Percentiles rank a stretch among this genome's conserved stretches.
phyloP scores from a whole-genome alignment of 2,113 vertebrate species.

The Rissa tridactyla region DNA sequence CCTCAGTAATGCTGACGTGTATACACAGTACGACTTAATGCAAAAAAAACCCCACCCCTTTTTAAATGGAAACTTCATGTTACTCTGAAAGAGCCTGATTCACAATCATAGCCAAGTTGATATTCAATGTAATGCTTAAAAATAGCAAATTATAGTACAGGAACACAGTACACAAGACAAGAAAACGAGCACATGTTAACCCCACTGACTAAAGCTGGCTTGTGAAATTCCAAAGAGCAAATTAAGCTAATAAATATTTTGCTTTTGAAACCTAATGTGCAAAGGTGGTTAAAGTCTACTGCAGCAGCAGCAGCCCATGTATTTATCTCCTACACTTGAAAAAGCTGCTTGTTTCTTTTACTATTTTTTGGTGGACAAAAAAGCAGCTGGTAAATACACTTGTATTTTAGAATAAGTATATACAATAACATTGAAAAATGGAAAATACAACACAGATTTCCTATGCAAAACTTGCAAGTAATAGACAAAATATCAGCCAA shows the following conservation, averaged over 20 bases:
- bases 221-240: background rate
- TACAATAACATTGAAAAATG: background rate
- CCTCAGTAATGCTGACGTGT: background rate
- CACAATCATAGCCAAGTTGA: background rate
- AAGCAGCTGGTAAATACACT: background rate
- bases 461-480: background rate
- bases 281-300: background rate
- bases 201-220: background rate
- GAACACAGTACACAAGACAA: background rate
- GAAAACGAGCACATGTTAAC: background rate
- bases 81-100: background rate
- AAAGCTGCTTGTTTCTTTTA: background rate
- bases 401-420: background rate
- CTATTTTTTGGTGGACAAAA: background rate
- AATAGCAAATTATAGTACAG: background rate
- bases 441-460: background rate
- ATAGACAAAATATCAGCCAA: background rate
- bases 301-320: background rate
- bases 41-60: background rate
- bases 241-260: background rate
- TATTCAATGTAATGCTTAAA: background rate
- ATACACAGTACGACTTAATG: background rate
- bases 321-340: background rate
- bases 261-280: background rate
- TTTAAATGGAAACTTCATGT: background rate